These are phyloP conservation scores for Argyra leucocephala DNA, from an alignment of 2,888 invertebrate species.

Conservation along the genomic window DNA sequence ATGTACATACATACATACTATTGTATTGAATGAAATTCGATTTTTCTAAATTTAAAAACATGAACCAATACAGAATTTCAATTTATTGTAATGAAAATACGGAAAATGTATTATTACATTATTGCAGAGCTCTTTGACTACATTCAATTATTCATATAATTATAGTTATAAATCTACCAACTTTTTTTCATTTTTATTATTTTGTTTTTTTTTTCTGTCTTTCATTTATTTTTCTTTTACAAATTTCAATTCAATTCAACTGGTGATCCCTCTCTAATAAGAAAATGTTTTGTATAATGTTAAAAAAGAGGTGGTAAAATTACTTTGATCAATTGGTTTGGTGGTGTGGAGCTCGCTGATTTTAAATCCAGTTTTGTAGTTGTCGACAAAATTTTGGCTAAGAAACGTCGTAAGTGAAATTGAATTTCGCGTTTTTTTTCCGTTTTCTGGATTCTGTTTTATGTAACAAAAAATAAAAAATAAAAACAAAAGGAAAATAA, in stretches of 20 bases:
- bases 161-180: too few species aligned
- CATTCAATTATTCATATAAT: background rate
- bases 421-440: too few species aligned
- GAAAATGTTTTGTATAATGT: background rate
- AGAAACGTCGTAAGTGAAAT: background rate
- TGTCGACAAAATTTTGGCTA: slow-evolving; percentile 1
- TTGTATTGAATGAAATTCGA: too few species aligned
- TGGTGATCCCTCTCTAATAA: background rate
- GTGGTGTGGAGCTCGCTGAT: background rate
- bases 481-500: background rate
- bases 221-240: background rate
- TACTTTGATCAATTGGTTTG: background rate
- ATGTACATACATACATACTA: too few species aligned
- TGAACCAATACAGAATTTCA: too few species aligned
- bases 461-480: too few species aligned
- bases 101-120: too few species aligned
- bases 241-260: background rate
- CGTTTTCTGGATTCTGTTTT: too few species aligned
- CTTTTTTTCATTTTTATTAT: too few species aligned
- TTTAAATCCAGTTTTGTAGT: slow-evolving; percentile 3
- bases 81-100: too few species aligned
- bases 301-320: slow-evolving; percentile 1
- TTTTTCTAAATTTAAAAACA: too few species aligned
- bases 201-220: too few species aligned
- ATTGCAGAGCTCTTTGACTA: slow-evolving; percentile 1